These are phyloP conservation scores for Catharus bicknelli DNA, from an alignment of 2,113 vertebrate species.

Conservation along the genomic window DNA sequence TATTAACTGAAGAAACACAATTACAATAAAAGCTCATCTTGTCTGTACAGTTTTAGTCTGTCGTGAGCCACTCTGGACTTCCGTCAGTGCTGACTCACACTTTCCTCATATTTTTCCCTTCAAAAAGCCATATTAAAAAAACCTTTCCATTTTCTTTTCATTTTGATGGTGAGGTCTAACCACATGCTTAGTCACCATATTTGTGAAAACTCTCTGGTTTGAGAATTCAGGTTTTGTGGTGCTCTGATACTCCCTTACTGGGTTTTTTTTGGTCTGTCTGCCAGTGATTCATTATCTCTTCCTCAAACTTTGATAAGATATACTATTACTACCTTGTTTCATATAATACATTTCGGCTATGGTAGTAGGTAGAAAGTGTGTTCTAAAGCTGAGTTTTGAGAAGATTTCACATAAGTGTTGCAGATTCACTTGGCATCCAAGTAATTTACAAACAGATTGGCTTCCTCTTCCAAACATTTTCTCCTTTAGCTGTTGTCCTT, in stretches of 20 bases:
- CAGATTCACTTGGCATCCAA: not conserved
- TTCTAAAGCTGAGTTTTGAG: not conserved
- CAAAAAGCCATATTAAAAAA: not conserved
- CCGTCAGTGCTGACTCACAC: not conserved
- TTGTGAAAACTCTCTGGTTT: not conserved
- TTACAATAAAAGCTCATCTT: not conserved
- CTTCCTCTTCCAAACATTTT: not conserved
- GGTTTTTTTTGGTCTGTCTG: not conserved
- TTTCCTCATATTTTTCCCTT: not conserved
- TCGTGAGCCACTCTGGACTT: not conserved
- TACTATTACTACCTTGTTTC: not conserved
- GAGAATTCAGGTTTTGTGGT: not conserved
- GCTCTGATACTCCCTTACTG: not conserved
- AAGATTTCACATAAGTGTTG: not conserved
- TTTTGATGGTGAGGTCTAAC: not conserved
- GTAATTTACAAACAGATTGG: not conserved
- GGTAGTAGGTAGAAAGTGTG: not conserved
- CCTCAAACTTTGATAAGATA: not conserved
- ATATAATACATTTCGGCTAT: not conserved
- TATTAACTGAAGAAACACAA: not conserved
- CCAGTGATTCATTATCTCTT: not conserved
- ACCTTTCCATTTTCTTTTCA: not conserved
- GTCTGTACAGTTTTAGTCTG: not conserved
- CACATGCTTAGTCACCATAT: accelerated
- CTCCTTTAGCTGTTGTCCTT: not conserved